These are phyloP conservation scores for Mnemiopsis leidyi DNA, from an alignment of 37 sponge, comb jelly and placozoan genomes.

Conservation along the genomic window DNA sequence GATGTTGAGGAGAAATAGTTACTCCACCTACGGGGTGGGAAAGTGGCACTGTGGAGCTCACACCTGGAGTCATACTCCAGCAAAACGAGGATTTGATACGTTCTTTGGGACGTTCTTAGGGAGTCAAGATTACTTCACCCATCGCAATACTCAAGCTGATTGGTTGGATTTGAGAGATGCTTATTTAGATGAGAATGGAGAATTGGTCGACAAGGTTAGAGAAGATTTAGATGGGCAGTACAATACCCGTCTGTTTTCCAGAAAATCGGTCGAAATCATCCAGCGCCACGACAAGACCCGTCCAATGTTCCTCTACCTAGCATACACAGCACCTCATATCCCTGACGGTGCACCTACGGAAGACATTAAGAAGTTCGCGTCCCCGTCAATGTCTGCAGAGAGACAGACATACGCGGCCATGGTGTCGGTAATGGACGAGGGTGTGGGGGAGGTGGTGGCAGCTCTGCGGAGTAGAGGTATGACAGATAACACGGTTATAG, in stretches of 20 bases:
- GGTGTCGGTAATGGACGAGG: conserved; percentile 1
- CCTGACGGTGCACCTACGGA: neutral
- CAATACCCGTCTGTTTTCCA: neutral
- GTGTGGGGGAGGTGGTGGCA: conserved; percentile 11
- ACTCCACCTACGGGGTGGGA: neutral
- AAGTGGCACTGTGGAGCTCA: conserved; percentile 11
- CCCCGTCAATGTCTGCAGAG: neutral
- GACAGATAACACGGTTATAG: neutral
- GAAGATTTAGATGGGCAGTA: neutral
- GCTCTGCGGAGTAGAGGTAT: neutral
- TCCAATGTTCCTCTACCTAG: neutral
- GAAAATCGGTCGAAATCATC: neutral
- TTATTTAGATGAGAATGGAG: neutral
- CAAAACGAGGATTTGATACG: neutral
- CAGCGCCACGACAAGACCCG: neutral
- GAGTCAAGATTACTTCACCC: neutral
- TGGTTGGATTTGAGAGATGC: neutral
- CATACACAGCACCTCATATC: conserved; percentile 34
- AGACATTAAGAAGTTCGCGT: neutral
- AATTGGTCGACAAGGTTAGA: neutral
- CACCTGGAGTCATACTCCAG: neutral
- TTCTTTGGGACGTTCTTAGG: conserved; percentile 10
- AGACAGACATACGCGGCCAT: neutral
- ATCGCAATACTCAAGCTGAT: neutral
- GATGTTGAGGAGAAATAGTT: neutral